Conservation (phyloP, 2,888 invertebrate species). For the Apocheima hispidaria region DNA sequence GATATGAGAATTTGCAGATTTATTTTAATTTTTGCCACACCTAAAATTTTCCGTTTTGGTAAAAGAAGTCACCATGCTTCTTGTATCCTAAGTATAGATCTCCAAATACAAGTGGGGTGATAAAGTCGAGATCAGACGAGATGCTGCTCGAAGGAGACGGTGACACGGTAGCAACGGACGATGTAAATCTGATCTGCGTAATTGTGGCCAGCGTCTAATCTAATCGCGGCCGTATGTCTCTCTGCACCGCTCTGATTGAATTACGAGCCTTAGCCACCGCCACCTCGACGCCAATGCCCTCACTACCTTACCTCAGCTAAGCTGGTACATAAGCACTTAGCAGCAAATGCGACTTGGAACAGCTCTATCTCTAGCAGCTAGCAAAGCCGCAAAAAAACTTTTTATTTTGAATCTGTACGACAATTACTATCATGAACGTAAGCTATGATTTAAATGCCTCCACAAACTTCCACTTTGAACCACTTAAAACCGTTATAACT, state of each 20-base stretch:
- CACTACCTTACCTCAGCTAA: slow-evolving; percentile 23
- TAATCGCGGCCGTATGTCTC: slow-evolving; percentile 78
- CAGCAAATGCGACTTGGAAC: not conserved
- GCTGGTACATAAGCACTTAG: not conserved
- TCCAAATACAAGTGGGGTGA: slow-evolving; percentile 22
- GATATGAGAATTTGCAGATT: too few relatives aligned
- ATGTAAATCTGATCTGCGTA: slow-evolving; percentile 84
- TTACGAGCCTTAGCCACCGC: slow-evolving; percentile 63
- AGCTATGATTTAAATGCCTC: slow-evolving; percentile 35
- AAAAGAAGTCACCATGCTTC: not conserved
- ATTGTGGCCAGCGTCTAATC: slow-evolving; percentile 84
- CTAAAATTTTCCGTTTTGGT: too few relatives aligned
- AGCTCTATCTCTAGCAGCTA: not conserved
- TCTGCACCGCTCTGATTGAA: slow-evolving; percentile 78
- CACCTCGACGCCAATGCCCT: slow-evolving; percentile 37
- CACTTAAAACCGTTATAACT: slow-evolving; percentile 51
- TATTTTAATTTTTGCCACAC: too few relatives aligned
- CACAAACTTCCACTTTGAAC: slow-evolving; percentile 39
- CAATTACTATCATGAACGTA: slow-evolving; percentile 30
- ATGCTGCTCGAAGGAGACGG: not conserved
- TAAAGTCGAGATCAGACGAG: slow-evolving; percentile 19
- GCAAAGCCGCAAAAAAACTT: slow-evolving; percentile 15
- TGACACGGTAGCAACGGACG: slow-evolving; percentile 50
- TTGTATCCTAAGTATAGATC: slow-evolving; percentile 1
- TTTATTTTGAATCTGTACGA: slow-evolving; percentile 23